These are phyloP conservation scores for Argyrosomus japonicus DNA, from an alignment of 2,113 vertebrate species.

Conservation along the genomic window DNA sequence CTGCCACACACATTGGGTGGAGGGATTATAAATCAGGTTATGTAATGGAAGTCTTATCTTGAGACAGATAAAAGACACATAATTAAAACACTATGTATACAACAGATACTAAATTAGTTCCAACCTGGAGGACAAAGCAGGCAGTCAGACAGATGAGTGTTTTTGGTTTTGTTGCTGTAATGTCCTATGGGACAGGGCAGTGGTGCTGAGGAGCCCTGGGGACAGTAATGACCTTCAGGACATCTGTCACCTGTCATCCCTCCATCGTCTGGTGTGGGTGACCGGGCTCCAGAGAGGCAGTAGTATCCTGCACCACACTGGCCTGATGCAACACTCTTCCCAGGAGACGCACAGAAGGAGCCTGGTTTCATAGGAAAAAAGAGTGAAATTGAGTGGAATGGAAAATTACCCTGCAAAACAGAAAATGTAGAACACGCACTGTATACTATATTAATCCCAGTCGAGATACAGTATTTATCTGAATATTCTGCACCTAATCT, in stretches of 20 bases:
- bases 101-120: constrained; percentile 26
- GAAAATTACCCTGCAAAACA: background rate
- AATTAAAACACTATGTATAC: background rate
- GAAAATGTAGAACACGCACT: background rate
- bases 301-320: constrained; percentile 85
- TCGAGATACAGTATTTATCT: background rate
- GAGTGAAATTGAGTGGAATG: background rate
- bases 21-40: constrained; percentile 20
- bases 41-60: constrained; percentile 15
- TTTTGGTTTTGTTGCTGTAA: constrained; percentile 86
- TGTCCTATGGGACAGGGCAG: constrained; percentile 83
- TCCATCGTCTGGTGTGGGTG: constrained; percentile 80
- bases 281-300: constrained; percentile 81
- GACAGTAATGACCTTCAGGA: constrained; percentile 88
- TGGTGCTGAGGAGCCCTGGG: constrained; percentile 82
- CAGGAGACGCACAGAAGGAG: constrained; percentile 82
- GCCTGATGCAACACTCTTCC: constrained; percentile 80
- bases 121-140: constrained; percentile 87
- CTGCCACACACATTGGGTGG: background rate
- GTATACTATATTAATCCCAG: background rate
- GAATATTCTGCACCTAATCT: background rate
- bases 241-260: constrained; percentile 82
- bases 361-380: constrained; percentile 72
- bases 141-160: constrained; percentile 81
- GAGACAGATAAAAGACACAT: constrained; percentile 6